Evolutionary conservation across 2,113 vertebrate genomes (phyloP).

Genomic region (Xiphophorus maculatus): DNA sequence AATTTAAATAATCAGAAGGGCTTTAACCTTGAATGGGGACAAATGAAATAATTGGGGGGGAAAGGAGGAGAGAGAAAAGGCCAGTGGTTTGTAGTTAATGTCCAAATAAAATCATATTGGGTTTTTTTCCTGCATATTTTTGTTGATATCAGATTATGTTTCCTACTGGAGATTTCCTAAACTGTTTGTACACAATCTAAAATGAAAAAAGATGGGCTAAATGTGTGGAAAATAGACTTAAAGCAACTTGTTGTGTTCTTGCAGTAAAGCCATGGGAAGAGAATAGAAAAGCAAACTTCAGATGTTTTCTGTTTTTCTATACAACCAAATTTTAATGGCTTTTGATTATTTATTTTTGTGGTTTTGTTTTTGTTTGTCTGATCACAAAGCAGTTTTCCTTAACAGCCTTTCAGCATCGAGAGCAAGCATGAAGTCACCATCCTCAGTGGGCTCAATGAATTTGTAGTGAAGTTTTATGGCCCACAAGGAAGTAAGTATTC

Average conservation of each 20-base stretch:
- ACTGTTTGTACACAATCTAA: not conserved
- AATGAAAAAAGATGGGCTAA: not conserved
- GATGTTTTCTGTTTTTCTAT: not conserved
- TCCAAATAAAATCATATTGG: not conserved
- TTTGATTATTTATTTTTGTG: not conserved
- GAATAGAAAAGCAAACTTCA: not conserved
- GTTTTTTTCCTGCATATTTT: not conserved
- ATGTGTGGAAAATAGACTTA: no score
- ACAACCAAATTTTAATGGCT: not conserved
- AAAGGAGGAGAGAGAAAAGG: no score
- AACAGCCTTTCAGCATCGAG: conserved; percentile 90
- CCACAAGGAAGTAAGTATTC: conserved; percentile 98
- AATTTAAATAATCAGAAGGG: no score
- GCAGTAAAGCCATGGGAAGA: not conserved
- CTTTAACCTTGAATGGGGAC: no score
- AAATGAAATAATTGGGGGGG: no score
- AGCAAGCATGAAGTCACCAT: conserved; percentile 99
- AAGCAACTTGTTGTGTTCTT: not conserved
- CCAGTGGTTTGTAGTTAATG: not conserved
- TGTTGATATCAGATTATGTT: not conserved
- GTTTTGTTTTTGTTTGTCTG: not conserved
- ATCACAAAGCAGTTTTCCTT: conserved; percentile 65
- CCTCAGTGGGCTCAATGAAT: conserved; percentile 98
- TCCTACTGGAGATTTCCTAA: not conserved
- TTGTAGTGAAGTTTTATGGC: conserved; percentile 99